These are phyloP conservation scores for Aquatica leii DNA, from an alignment of 2,888 invertebrate genomes.

Conservation along the genomic window DNA sequence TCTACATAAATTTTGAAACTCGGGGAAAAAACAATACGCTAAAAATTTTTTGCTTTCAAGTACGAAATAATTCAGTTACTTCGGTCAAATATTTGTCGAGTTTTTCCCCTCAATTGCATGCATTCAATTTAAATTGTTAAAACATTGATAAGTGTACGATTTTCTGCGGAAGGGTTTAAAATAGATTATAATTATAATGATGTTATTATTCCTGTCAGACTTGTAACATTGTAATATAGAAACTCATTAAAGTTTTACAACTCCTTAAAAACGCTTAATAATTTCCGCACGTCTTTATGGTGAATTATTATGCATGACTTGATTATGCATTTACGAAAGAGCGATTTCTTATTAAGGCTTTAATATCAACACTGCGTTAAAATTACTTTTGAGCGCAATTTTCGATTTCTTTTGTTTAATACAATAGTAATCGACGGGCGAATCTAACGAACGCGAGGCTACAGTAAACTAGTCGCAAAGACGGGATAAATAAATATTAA, in stretches of 20 bases:
- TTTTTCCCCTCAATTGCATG: no score
- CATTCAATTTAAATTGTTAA: no score
- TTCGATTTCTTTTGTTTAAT: no score
- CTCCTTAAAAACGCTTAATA: conserved; percentile 11
- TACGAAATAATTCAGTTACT: no score
- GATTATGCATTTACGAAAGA: background rate
- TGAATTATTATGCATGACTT: conserved; percentile 10
- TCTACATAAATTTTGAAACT: no score
- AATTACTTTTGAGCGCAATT: no score
- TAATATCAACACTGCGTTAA: background rate
- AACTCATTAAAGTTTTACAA: conserved; percentile 14
- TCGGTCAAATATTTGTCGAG: no score
- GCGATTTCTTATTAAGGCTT: conserved; percentile 4
- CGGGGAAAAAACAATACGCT: no score
- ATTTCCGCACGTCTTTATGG: conserved; percentile 12
- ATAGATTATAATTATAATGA: conserved; percentile 6
- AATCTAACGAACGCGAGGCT: no score
- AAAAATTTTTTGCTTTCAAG: no score
- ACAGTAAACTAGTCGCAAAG: conserved; percentile 6
- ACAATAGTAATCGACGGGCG: no score
- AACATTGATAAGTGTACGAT: no score
- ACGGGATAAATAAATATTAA: conserved; percentile 54
- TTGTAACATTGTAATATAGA: conserved; percentile 10
- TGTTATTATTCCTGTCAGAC: conserved; percentile 7
- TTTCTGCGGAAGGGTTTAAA: background rate